Conservation (phyloP, 2,797 vertebrate species). For the Poecile montanus region DNA sequence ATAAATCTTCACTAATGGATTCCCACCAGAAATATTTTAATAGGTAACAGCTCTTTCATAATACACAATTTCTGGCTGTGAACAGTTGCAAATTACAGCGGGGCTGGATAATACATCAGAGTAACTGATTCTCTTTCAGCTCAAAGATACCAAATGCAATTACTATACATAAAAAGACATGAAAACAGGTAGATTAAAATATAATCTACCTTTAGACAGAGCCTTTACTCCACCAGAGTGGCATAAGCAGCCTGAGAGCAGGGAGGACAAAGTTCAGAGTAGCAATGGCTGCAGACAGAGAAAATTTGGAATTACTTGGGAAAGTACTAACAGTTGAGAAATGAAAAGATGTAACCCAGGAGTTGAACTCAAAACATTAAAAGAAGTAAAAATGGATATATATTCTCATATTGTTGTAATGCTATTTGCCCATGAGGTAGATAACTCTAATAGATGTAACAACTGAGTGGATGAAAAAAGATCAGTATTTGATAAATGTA, state of each 20-base stretch:
- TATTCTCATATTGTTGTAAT: not conserved
- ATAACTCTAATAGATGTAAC: not conserved
- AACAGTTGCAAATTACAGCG: not conserved
- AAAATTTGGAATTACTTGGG: not conserved
- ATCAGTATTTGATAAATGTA: not conserved
- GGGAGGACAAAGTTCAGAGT: not conserved
- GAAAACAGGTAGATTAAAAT: not conserved
- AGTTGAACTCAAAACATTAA: not conserved
- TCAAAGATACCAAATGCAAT: not conserved
- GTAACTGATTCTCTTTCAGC: not conserved
- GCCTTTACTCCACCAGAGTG: not conserved
- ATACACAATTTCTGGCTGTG: not conserved
- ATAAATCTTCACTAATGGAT: conserved; percentile 22
- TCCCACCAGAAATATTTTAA: not conserved
- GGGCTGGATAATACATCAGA: not conserved
- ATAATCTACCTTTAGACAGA: not conserved
- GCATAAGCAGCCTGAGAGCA: not conserved
- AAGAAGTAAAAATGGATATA: not conserved
- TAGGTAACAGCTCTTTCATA: not conserved
- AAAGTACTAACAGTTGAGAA: not conserved
- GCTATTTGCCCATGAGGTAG: not conserved
- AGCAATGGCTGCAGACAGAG: not conserved
- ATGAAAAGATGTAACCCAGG: not conserved
- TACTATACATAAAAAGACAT: not conserved
- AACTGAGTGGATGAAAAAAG: not conserved